These are phyloP conservation scores for Mactromeris polynyma DNA, from an alignment of 2,888 invertebrate genomes.

Conservation along the genomic window DNA sequence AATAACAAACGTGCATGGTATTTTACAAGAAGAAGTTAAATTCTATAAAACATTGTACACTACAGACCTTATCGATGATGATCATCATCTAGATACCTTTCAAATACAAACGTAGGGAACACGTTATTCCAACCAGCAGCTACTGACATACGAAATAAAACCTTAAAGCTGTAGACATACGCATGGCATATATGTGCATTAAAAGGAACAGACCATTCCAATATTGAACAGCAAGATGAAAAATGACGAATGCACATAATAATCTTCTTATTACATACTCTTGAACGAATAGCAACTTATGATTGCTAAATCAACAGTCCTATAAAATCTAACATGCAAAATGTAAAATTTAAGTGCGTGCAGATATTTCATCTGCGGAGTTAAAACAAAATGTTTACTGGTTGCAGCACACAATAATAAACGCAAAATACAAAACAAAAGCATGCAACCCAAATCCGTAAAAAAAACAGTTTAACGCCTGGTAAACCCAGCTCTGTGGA, in stretches of 20 bases:
- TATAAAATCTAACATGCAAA: slow-evolving; percentile 11
- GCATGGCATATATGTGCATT: slow-evolving; percentile 98
- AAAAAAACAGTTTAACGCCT: slow-evolving; percentile 4
- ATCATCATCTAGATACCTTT: too few species aligned
- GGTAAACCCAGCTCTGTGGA: slow-evolving; percentile 15
- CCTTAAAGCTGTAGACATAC: slow-evolving; percentile 98
- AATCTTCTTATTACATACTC: slow-evolving; percentile 92
- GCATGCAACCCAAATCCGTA: slow-evolving; percentile 43
- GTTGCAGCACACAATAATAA: slow-evolving; percentile 11
- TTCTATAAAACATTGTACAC: too few species aligned
- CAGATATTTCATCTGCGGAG: slow-evolving; percentile 1
- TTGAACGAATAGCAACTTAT: background rate
- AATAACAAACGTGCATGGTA: too few species aligned
- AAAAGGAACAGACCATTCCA: slow-evolving; percentile 96
- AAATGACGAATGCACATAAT: slow-evolving; percentile 97
- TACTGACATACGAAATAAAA: slow-evolving; percentile 93
- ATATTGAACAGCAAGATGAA: slow-evolving; percentile 98
- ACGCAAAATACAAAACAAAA: slow-evolving; percentile 22
- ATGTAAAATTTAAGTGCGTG: slow-evolving; percentile 14
- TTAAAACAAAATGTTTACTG: slow-evolving; percentile 20
- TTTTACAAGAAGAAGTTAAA: too few species aligned
- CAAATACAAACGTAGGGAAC: too few species aligned
- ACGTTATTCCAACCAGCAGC: slow-evolving; percentile 99
- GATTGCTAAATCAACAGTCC: background rate
- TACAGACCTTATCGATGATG: too few species aligned